Evolutionary conservation across 2,888 invertebrate genomes (phyloP).

Genomic region (Diarsia brunnea): DNA sequence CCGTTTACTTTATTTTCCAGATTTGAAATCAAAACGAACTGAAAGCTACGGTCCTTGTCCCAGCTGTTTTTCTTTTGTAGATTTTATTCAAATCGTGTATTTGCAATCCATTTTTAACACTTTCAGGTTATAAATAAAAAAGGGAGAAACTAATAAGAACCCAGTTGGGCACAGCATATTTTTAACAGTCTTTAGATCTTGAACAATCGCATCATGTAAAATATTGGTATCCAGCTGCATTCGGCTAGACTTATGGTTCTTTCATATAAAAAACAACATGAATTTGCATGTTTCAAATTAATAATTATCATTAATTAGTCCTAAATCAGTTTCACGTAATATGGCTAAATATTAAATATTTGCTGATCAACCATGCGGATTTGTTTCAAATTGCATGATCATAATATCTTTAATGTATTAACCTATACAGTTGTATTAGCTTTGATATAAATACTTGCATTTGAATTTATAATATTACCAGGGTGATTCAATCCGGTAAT

Average conservation of each 20-base stretch:
- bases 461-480: slow-evolving; percentile 17
- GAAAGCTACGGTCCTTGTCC: too few species aligned
- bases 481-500: slow-evolving; percentile 1
- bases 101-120: too few species aligned
- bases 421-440: background rate
- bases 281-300: background rate
- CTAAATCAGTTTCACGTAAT: slow-evolving; percentile 5
- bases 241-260: background rate
- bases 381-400: slow-evolving; percentile 31
- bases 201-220: too few species aligned
- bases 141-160: too few species aligned
- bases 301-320: background rate
- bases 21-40: background rate
- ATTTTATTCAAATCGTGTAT: too few species aligned
- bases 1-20: background rate
- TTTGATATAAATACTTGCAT: background rate
- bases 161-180: too few species aligned
- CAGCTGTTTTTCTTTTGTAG: too few species aligned
- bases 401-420: slow-evolving; percentile 36
- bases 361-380: slow-evolving; percentile 18
- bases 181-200: too few species aligned
- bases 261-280: background rate
- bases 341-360: background rate
- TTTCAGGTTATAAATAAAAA: too few species aligned
- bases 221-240: too few species aligned